A percentile compares a stretch with the other conserved stretches of the same genome.
Conservation (phyloP, 2,888 invertebrate genomes). For the Ochropleura leucogaster region DNA sequence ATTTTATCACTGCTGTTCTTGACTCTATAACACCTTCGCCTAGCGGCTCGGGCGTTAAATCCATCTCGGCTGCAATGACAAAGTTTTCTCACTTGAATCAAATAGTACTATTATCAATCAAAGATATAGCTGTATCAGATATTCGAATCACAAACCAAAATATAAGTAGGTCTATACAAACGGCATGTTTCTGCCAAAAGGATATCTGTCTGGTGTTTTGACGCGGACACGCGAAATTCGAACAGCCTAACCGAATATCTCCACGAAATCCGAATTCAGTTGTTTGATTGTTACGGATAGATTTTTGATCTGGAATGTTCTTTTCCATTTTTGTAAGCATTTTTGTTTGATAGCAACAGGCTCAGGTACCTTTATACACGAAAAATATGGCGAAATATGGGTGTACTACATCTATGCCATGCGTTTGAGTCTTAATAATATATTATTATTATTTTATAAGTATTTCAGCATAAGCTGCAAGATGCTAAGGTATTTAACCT, state of each 20-base stretch:
- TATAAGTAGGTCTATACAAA: slow-evolving; percentile 25
- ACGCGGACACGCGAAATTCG: slow-evolving; percentile 27
- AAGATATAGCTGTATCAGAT: background rate
- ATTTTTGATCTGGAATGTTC: background rate
- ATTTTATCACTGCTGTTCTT: too few relatives aligned
- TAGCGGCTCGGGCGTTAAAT: too few relatives aligned
- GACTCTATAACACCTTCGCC: too few relatives aligned
- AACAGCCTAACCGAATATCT: slow-evolving; percentile 6
- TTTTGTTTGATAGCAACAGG: background rate
- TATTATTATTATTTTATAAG: background rate
- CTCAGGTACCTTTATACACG: too few relatives aligned
- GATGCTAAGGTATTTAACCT: background rate
- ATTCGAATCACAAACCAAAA: slow-evolving; percentile 14
- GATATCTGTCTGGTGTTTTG: slow-evolving; percentile 34
- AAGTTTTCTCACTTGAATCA: too few relatives aligned
- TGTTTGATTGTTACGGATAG: background rate
- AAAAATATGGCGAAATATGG: too few relatives aligned
- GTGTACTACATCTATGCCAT: too few relatives aligned
- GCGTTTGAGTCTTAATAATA: background rate
- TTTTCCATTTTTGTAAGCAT: background rate
- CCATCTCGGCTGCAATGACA: too few relatives aligned
- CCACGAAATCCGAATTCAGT: slow-evolving; percentile 10
- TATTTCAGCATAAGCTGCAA: background rate
- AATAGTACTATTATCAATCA: background rate
- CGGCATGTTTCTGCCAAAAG: slow-evolving; percentile 6